phyloP scores from a whole-genome alignment of 2,797 vertebrate genomes.

The Lacerta agilis region DNA sequence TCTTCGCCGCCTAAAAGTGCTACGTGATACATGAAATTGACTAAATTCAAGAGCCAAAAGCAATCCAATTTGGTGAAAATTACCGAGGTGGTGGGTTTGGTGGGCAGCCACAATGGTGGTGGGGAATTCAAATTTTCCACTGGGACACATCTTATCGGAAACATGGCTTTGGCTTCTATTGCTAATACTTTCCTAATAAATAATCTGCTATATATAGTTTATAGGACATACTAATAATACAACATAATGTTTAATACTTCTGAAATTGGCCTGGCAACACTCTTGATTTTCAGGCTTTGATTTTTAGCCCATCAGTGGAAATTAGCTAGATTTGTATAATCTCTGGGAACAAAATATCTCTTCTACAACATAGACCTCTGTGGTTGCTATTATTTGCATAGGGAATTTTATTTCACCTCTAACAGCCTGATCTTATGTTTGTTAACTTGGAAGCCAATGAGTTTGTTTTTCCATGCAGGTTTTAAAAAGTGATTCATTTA shows the following conservation, averaged over 20 bases:
- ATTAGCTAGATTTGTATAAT: conserved; percentile 57
- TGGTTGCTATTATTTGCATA: conserved; percentile 45
- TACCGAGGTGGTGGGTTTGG: conserved; percentile 34
- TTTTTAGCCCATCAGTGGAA: conserved; percentile 55
- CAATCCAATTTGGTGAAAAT: conserved; percentile 66
- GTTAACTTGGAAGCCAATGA: neutral
- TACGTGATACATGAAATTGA: neutral
- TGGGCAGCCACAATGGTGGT: neutral
- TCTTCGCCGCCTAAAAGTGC: conserved; percentile 34
- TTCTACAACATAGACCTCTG: conserved; percentile 27
- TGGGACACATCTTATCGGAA: conserved; percentile 24
- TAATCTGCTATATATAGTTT: conserved; percentile 30
- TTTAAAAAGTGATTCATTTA: too few species aligned
- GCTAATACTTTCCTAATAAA: conserved; percentile 60
- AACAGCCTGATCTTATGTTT: conserved; percentile 4
- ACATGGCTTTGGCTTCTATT: conserved; percentile 18
- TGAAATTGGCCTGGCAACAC: conserved; percentile 25
- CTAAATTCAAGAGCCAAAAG: conserved; percentile 61
- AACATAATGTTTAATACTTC: conserved; percentile 53
- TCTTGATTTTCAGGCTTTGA: conserved; percentile 58
- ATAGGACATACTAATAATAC: conserved; percentile 51
- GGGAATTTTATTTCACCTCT: conserved; percentile 39
- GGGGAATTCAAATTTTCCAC: conserved; percentile 29
- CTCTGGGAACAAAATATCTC: conserved; percentile 15
- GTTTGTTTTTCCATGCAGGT: neutral